A percentile compares a stretch with the other conserved stretches of the same genome.
These are phyloP conservation scores for Cavia porcellus DNA, from an alignment of 2,113 vertebrate genomes.

Conservation along the genomic window DNA sequence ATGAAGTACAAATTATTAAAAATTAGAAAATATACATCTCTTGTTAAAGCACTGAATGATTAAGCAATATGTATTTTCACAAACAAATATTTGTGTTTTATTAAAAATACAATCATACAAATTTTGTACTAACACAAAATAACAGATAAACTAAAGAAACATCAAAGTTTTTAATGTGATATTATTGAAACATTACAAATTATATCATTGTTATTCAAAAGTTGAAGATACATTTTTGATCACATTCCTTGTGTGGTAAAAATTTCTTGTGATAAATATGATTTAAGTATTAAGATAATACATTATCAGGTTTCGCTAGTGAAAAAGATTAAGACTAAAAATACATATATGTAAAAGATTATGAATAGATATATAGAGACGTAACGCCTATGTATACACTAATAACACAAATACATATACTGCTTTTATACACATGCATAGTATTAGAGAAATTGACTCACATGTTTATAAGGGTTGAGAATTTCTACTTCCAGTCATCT, in stretches of 20 bases:
- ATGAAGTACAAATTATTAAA: background rate
- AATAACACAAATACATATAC: background rate
- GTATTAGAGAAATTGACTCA: background rate
- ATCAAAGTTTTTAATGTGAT: background rate
- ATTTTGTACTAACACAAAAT: background rate
- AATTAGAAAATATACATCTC: background rate
- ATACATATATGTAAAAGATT: background rate
- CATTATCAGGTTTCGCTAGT: background rate
- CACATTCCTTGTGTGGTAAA: background rate
- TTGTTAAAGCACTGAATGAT: background rate
- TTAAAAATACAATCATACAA: background rate
- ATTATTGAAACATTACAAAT: background rate
- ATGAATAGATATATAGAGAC: background rate
- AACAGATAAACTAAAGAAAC: background rate
- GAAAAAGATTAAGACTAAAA: background rate
- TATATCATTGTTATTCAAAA: background rate
- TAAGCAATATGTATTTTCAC: background rate
- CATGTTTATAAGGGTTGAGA: background rate
- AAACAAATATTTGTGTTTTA: background rate
- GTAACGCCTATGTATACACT: background rate
- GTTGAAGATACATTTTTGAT: background rate
- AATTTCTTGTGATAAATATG: background rate
- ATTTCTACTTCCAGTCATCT: background rate
- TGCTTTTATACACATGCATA: background rate
- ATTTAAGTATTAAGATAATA: background rate